These are phyloP conservation scores for Hydrolagus colliei DNA, from an alignment of 2,797 vertebrate species.

Conservation along the genomic window DNA sequence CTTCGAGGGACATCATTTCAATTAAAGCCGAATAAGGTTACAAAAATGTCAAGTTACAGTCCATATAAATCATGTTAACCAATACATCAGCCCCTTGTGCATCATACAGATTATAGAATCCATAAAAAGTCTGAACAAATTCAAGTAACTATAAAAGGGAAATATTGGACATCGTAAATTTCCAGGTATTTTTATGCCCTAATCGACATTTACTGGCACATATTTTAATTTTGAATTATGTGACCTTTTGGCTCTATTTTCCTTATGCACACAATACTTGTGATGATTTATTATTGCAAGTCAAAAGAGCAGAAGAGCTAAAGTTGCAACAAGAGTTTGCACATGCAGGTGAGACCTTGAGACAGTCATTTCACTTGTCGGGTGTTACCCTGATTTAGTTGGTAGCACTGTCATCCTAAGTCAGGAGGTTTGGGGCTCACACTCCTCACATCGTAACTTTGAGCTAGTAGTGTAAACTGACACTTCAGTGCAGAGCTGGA, in stretches of 20 bases:
- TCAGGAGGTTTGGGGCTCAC: no score
- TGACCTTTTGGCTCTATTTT: constrained; percentile 45
- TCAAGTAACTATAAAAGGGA: constrained; percentile 39
- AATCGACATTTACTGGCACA: constrained; percentile 49
- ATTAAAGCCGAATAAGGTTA: constrained; percentile 41
- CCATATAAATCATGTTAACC: constrained; percentile 38
- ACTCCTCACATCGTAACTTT: no score
- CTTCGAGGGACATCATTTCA: constrained; percentile 40
- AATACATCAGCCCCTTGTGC: constrained; percentile 40
- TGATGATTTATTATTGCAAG: constrained; percentile 39
- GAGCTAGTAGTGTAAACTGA: no score
- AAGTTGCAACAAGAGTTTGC: constrained; percentile 40
- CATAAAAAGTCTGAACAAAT: constrained; percentile 36
- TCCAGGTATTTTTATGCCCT: constrained; percentile 38
- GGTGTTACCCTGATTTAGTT: no score
- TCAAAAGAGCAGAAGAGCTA: constrained; percentile 32
- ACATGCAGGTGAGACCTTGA: constrained; percentile 10
- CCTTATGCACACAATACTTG: constrained; percentile 37
- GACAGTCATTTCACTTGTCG: neutral
- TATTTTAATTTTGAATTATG: constrained; percentile 41
- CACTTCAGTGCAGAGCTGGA: no score
- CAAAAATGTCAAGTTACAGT: constrained; percentile 46
- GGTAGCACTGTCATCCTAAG: no score
- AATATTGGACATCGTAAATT: constrained; percentile 40
- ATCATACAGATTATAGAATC: constrained; percentile 37